Evolutionary conservation across 1,140 invertebrate species (phyloP), one percentile per base, ranked within the genome.

Genomic region (Dendrolimus kikuchii): DNA sequence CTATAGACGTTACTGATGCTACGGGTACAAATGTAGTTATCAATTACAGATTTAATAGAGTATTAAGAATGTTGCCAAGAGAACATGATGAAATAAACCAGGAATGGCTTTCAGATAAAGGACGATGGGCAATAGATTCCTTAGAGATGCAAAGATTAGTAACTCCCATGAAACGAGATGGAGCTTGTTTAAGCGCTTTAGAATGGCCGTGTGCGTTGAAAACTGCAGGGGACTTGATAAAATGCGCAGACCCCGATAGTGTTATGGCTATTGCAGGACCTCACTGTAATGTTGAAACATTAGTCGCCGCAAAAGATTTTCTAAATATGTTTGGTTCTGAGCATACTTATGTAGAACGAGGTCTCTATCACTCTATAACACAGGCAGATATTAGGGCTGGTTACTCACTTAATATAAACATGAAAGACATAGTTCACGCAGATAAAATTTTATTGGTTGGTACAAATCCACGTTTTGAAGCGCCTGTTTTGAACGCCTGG

Each of bases 101-200:
- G 78, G 94, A 95, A 81, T 95, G 94, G 94, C 83, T 95, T 23
- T 91, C 91, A 2, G 94, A 95, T 75, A 94, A 94, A 77, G 90
- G 91, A 8, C 85, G 94, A 37, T 95, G 94, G 89, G 90, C 93
- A 3, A 92, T 91, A 69, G 94, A 95, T 81, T 93, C 93, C 1
- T 72, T 95, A 23, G 94, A 94, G 73, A 81, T 91, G 43, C 94
- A 95, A 79, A 86, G 94, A 59, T 74, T 95, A 48, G 89, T 92
- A 0, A 81, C 88, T 5, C 94, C 94, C 4, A 92, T 94, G 91
- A 72, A 91, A 40, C 90, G 89, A 75, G 77, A 64, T 47, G 56
- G 69, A 2, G 88, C 87, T 6, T 71, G 88, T 57, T 77, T 93
- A 23, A 77, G 81, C 49, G 71, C 88, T 8, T 84, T 90, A 47